These are phyloP conservation scores for Drosophila malerkotliana DNA, from an alignment of 1,140 invertebrate species.

Conservation along the genomic window DNA sequence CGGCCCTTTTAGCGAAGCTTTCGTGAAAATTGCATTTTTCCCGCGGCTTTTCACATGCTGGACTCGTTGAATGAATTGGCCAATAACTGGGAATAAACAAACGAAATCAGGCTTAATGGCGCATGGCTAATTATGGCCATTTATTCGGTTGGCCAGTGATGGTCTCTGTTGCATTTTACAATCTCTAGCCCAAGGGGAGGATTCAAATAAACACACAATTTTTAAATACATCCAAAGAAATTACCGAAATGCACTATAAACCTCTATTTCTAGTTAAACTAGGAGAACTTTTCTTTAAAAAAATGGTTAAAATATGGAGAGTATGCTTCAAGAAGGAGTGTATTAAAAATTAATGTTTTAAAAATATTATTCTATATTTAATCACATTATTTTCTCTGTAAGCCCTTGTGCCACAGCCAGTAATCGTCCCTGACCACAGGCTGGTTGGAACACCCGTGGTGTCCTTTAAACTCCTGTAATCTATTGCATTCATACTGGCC, in stretches of 20 bases:
- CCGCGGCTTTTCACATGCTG: slow-evolving; percentile 57
- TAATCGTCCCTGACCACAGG: slow-evolving; percentile 11
- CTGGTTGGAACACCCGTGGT: slow-evolving; percentile 37
- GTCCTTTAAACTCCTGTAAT: slow-evolving; percentile 58
- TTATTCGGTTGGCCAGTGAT: slow-evolving; percentile 7
- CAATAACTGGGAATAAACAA: slow-evolving; percentile 56
- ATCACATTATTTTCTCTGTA: neutral
- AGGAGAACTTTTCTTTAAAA: too few relatives aligned
- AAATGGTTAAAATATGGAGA: too few relatives aligned
- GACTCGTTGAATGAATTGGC: slow-evolving; percentile 7
- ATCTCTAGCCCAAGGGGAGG: slow-evolving; percentile 5
- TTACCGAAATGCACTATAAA: neutral
- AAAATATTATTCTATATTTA: neutral
- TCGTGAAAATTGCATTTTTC: slow-evolving; percentile 58
- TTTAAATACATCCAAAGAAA: neutral
- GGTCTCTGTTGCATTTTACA: neutral
- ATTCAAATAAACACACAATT: slow-evolving; percentile 16
- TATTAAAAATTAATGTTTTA: too few relatives aligned
- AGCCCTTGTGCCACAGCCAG: neutral
- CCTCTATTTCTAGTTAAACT: too few relatives aligned
- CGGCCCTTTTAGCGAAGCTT: slow-evolving; percentile 36
- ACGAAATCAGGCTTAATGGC: slow-evolving; percentile 38
- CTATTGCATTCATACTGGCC: slow-evolving; percentile 38
- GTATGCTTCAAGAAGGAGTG: too few relatives aligned
- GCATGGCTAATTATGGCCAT: slow-evolving; percentile 21